Evolutionary conservation across 2,113 vertebrate genomes (phyloP), one percentile per base, ranked within the genome.

Genomic region (Rostratula benghalensis): DNA sequence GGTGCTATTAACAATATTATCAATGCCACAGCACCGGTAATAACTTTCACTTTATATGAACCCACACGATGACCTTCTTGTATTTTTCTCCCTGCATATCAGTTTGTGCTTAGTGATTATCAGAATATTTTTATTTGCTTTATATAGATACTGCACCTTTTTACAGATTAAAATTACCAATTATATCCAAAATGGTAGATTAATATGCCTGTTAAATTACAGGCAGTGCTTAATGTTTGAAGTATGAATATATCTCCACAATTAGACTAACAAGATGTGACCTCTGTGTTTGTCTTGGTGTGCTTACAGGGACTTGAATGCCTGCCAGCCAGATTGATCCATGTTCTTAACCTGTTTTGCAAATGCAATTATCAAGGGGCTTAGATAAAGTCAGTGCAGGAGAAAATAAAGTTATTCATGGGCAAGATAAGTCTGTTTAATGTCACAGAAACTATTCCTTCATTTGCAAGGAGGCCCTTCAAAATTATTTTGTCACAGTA

Each of bases 341-440:
- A 28, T 87, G 80, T 75, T 97, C 94, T 96, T 97, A 96, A 92
- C 74, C 74, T 77, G 61, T 93, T 95, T 94, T 95, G 54, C 75
- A 95, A 96, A 96, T 95, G 83, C 83, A 97, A 24, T 95, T 96
- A 93, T 68, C 39, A 45, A 67, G 74, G 65, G 41, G 69, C 93
- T 97, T 90, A 97, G 64, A 85, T 77, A 67, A 95, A 95, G 65
- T 79, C 93, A 90, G 50, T 65, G 87, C 83, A 93, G 94, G 84
- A 90, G 67, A 92, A 94, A 97, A 96, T 48, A 48, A 69, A 79
- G 53, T 83, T 94, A 59, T 89, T 87, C 51, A 45, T 51, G 48
- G 74, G 37, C 77, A 76, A 67, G 43, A 71, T 67, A 86, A 87
- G 75, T 83, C 87, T 89, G 37, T 88, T 74, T 69, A 82, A 82